Base-by-base conservation (phyloP, 1,140 invertebrate species). In the Penaeus japonicus region DNA sequence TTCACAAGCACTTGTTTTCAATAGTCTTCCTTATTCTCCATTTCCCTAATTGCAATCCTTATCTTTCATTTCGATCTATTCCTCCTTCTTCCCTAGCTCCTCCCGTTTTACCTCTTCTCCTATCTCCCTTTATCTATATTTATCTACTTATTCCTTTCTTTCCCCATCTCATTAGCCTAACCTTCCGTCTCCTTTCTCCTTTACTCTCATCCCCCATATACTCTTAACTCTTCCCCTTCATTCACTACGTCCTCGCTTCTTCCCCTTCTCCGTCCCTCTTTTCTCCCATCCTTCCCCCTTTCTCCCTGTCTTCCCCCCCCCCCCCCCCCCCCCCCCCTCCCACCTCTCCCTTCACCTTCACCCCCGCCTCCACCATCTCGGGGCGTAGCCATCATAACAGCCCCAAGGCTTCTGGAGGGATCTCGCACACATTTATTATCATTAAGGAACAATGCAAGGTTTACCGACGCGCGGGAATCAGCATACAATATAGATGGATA, bases 401-500 rank as follows among this genome's bases (percentile, higher is more conserved):
- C 47, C 47, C 47, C 10, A 47, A 47, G 47, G 47, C 54, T 20
- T 3, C 22, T n/a, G 78, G 22, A n/a, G n/a, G 20, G 27, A 17
- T 2, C 20, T 59, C 55, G 55, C 80, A 39, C 81, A 87, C 85
- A 87, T 82, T 75, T 87, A 87, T 82, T 81, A 54, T 82, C 59
- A 82, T 87, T 87, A 82, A 81, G 85, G 79, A 82, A 87, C 85
- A 87, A 87, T 81, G 78, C 79, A 15, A 81, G 55, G n/a, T 73
- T 82, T 73, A 57, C 84, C 53, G 79, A 73, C 78, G 62, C 47
- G 59, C 27, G 32, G 85, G 85, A 81, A 87, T 87, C 85, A 87
- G 80, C 85, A 87, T 87, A 87, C 85, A 87, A 87, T 87, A 87
- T 57, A 87, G 85, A 87, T 87, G 24, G 65, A 54, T 82, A 87